Conservation (phyloP, 37 sponge, comb jelly and placozoan genomes). For the Haliclona indistincta region DNA sequence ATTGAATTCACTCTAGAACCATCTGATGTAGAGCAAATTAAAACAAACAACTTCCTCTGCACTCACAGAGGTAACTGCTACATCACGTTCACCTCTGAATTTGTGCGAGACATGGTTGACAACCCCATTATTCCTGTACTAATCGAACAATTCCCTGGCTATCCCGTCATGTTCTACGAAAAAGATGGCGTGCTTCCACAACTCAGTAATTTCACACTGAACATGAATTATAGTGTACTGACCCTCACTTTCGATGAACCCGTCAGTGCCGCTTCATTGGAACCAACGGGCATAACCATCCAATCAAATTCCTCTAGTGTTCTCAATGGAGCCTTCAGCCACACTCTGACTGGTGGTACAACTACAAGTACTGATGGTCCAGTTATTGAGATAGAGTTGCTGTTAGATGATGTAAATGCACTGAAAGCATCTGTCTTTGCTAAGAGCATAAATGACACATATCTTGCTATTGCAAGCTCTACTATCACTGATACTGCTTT, state of each 20-base stretch:
- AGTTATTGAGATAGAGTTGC: constrained; percentile 49
- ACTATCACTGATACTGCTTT: constrained; percentile 84
- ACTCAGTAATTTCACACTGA: constrained; percentile 58
- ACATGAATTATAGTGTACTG: constrained; percentile 63
- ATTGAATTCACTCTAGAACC: constrained; percentile 50
- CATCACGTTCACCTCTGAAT: constrained; percentile 71
- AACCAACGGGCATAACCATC: constrained; percentile 70
- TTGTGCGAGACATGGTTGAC: constrained; percentile 78
- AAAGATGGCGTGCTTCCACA: constrained; percentile 57
- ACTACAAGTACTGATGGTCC: constrained; percentile 50
- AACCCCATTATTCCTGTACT: constrained; percentile 47
- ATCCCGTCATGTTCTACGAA: constrained; percentile 56
- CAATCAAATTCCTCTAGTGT: constrained; percentile 59
- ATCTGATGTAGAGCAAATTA: constrained; percentile 46
- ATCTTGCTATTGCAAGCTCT: constrained; percentile 39
- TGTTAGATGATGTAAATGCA: constrained; percentile 47
- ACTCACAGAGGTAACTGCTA: constrained; percentile 87
- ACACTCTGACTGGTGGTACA: constrained; percentile 50
- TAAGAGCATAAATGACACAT: constrained; percentile 71
- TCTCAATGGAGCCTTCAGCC: constrained; percentile 16
- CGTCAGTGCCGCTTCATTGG: constrained; percentile 64
- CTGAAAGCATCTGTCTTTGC: constrained; percentile 83
- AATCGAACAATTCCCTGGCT: constrained; percentile 52
- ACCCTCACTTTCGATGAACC: constrained; percentile 87
- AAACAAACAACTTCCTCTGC: constrained; percentile 72